These are phyloP conservation scores for Eugnorisma glareosa DNA, from an alignment of 2,888 invertebrate genomes.

Conservation along the genomic window DNA sequence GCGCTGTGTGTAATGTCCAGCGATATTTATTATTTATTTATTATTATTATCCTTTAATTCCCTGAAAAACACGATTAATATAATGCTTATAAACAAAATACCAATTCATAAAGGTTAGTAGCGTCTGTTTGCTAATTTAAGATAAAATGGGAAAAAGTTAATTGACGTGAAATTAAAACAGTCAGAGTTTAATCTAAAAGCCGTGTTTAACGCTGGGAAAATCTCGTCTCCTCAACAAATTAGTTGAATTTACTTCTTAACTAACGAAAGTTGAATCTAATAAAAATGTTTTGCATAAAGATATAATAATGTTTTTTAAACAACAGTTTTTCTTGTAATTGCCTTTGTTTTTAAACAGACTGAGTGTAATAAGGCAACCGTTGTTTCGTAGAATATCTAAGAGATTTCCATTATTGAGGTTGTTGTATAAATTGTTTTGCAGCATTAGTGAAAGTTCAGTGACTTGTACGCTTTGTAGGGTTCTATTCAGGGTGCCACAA, in stretches of 20 bases:
- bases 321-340: slow-evolving; percentile 41
- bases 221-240: slow-evolving; percentile 73
- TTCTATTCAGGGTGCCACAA: rapidly evolving
- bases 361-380: slow-evolving; percentile 5
- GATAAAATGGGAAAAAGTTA: slow-evolving; percentile 79
- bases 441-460: slow-evolving; percentile 25
- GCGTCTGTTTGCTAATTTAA: slow-evolving; percentile 72
- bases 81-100: slow-evolving; percentile 65
- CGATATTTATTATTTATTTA: too few relatives aligned
- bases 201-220: slow-evolving; percentile 74
- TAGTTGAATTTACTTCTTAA: slow-evolving; percentile 76
- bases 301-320: slow-evolving; percentile 45
- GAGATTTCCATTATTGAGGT: neutral
- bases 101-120: slow-evolving; percentile 64
- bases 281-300: slow-evolving; percentile 64
- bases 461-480: slow-evolving; percentile 7
- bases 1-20: too few relatives aligned
- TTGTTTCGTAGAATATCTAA: slow-evolving; percentile 5
- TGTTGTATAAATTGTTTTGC: slow-evolving; percentile 8
- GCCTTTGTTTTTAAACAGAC: slow-evolving; percentile 28
- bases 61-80: slow-evolving; percentile 31
- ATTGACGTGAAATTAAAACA: slow-evolving; percentile 83
- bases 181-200: slow-evolving; percentile 77
- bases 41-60: slow-evolving; percentile 43
- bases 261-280: slow-evolving; percentile 68